Base-by-base conservation (phyloP, 2,888 invertebrate genomes). In the Leptura quadrifasciata region DNA sequence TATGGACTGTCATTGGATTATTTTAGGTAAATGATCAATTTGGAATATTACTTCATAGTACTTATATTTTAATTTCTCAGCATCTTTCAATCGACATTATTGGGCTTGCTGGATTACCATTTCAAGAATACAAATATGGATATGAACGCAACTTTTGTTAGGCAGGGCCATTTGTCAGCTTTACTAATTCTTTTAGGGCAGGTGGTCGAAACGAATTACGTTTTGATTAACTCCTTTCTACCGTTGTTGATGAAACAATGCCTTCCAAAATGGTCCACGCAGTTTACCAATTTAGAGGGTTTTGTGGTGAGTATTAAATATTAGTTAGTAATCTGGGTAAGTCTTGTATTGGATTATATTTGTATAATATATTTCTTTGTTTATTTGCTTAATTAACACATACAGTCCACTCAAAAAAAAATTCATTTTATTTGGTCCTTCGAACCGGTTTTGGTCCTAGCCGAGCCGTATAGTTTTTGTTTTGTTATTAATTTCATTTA, bases 141-240 rank as follows among this genome's bases (percentile, higher is more conserved):
- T 81, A 81, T 88, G 12, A 85, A 88, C 18, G 89, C 90, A 27
- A 91, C 92, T 0, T 88, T 91, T 69, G 87, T 91, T 63, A 90
- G 92, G 65, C 91, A 91, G 80, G 91, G 91, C 27, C 93, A 93
- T 87, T 91, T 91, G 24, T 89, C 92, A 54, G 91, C 92, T 8
- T 72, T 86, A 27, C 58, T 86, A 10, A 60, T 78, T 63, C 76
- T 85, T 27, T 65, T 86, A 55, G 74, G 79, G 1, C 75, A 81
- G 27, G 58, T 79, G 35, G 64, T 78, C 15, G 74, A 80, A 69
- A 81, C 80, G 63, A 79, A 80, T 52, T 71, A 54, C 72, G 61
- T 65, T 54, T 74, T 82, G 24, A 72, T 81, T n/a, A n/a, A 70
- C 17, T 80, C 81, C 21, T 83, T 78, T 78, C 24, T 86, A n/a